These are phyloP conservation scores for Melospiza georgiana DNA, from an alignment of 2,113 vertebrate species.

Conservation along the genomic window DNA sequence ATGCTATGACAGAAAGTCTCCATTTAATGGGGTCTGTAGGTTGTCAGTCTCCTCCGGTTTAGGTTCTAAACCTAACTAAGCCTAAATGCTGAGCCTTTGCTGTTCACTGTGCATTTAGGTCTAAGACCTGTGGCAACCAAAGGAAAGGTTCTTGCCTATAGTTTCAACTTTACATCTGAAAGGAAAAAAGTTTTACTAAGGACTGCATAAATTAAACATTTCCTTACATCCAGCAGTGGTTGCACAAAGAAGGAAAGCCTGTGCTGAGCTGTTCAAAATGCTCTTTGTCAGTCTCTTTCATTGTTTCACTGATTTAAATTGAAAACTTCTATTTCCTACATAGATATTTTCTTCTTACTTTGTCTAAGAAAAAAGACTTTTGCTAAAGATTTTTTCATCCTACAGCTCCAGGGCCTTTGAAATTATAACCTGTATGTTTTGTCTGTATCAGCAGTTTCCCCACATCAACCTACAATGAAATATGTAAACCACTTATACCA, in stretches of 20 bases:
- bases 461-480: neutral
- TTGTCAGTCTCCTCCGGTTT: neutral
- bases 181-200: neutral
- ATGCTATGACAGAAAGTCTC: neutral
- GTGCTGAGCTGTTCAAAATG: constrained; percentile 1
- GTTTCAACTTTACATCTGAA: neutral
- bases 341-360: constrained; percentile 23
- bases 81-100: neutral
- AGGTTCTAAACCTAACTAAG: neutral
- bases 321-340: neutral
- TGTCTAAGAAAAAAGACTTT: constrained; percentile 16
- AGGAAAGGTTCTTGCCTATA: neutral
- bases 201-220: constrained; percentile 19
- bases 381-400: constrained; percentile 18
- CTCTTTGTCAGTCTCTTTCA: neutral
- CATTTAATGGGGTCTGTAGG: neutral
- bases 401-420: constrained; percentile 33
- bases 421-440: constrained; percentile 23
- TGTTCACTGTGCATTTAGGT: neutral
- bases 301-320: constrained; percentile 12
- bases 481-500: constrained; percentile 16
- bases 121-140: neutral
- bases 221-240: neutral
- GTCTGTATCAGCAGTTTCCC: constrained; percentile 28
- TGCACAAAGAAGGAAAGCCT: neutral